These are phyloP conservation scores for Pseudococcus longispinus DNA, from an alignment of 2,888 invertebrate species.

Conservation along the genomic window DNA sequence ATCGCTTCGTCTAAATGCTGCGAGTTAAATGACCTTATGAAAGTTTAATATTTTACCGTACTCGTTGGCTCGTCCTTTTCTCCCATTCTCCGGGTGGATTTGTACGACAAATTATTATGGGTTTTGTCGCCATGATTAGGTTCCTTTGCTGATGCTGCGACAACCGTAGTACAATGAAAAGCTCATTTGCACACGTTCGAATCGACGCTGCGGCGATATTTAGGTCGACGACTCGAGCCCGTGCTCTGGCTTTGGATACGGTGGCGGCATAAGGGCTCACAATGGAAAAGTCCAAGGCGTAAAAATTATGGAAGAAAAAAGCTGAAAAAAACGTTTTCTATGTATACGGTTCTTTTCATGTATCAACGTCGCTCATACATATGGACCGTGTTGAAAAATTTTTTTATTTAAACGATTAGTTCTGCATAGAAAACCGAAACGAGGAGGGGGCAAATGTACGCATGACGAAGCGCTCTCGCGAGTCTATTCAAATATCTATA, in stretches of 20 bases:
- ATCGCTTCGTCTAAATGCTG: background rate
- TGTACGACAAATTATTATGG: background rate
- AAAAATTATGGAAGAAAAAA: background rate
- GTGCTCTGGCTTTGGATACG: background rate
- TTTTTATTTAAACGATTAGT: conserved; percentile 2
- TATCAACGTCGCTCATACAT: background rate
- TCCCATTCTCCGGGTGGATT: background rate
- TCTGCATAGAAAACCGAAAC: background rate
- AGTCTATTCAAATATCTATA: conserved; percentile 1
- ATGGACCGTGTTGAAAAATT: background rate
- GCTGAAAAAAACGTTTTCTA: background rate
- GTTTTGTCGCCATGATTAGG: no score
- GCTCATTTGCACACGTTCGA: background rate
- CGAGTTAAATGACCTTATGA: background rate
- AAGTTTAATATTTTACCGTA: background rate
- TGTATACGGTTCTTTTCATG: background rate
- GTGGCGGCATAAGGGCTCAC: background rate
- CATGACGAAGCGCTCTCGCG: conserved; percentile 3
- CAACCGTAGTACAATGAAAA: background rate
- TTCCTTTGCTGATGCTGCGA: no score
- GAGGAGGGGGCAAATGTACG: background rate
- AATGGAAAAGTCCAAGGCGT: background rate
- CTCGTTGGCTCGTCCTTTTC: background rate
- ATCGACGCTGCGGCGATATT: background rate
- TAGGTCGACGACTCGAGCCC: conserved; percentile 4